A percentile compares a stretch with the other conserved stretches of the same genome.
Evolutionary conservation across 2,113 vertebrate genomes (phyloP).

Genomic region (Vulpes lagopus): DNA sequence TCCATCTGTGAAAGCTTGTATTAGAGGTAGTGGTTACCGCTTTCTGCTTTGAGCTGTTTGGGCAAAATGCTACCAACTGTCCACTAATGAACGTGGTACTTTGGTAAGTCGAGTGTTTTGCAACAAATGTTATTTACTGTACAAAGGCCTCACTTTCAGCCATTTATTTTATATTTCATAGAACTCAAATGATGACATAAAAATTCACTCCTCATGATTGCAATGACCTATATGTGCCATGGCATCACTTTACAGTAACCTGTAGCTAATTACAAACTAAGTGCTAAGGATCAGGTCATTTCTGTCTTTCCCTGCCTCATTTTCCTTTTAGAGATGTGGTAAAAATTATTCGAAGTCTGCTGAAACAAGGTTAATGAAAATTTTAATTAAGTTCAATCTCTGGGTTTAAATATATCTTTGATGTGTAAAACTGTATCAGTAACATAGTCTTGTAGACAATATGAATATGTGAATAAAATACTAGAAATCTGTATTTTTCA

Average conservation of each 20-base stretch:
- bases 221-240: too few relatives aligned
- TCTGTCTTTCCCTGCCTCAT: neutral
- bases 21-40: neutral
- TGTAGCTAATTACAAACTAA: neutral
- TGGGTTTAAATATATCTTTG: neutral
- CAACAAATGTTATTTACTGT: neutral
- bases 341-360: constrained; percentile 7
- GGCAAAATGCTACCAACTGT: neutral
- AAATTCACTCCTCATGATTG: neutral
- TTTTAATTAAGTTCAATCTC: constrained; percentile 39
- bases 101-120: neutral
- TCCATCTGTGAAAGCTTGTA: neutral
- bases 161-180: neutral
- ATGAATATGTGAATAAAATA: neutral
- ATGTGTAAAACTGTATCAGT: neutral
- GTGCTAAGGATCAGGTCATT: neutral
- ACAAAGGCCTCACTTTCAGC: neutral
- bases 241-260: neutral
- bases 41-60: neutral
- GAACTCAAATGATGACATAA: neutral
- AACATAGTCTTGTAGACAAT: neutral
- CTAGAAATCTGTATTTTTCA: constrained; percentile 9
- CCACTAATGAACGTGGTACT: neutral
- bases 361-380: neutral
- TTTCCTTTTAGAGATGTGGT: constrained; percentile 7